Evolutionary conservation across 2,113 vertebrate genomes (phyloP), one percentile per base, ranked within the genome.

Genomic region (Puffinus mauretanicus): DNA sequence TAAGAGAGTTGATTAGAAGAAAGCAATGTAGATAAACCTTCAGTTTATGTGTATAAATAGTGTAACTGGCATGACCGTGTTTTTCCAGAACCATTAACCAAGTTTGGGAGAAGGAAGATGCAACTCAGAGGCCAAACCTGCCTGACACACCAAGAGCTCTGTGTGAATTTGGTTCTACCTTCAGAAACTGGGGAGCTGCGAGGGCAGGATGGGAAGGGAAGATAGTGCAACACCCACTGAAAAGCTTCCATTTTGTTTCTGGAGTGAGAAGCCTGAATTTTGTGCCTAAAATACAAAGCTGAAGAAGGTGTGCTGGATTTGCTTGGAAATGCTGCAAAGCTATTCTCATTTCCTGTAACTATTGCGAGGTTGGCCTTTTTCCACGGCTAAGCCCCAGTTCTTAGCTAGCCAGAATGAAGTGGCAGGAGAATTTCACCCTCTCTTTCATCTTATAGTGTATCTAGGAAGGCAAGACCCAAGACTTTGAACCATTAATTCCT

Each of bases 261-360:
- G 57, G 26, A 32, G 27, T 93, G 54, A 76, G 46, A 94, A 82
- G 16, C 38, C 54, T 67, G 86, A 82, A 38, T 57, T 69, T 76
- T 73, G 16, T 85, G 51, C 54, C 0, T 61, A 42, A 87, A 94
- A 89, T 85, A 49, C 65, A 58, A 92, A 94, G 46, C 36, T 13
- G 8, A 87, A 97, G 8, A 87, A 97, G 87, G 87, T 97, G 82
- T 88, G 64, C 71, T 91, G 82, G 76, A 75, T 86, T 93, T 86
- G 32, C 67, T 81, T 85, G 71, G 60, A 91, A 94, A 70, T 66
- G 32, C 71, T 94, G 93, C 81, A 97, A 77, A 96, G 42, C 82
- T 95, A 6, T 83, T 91, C 65, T 97, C 64, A 82, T 95, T 97
- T 96, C 81, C 95, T 97, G 67, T 89, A 85, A 47, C 71, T 89